phyloP scores from a whole-genome alignment of 2,888 invertebrate genomes.

The Coelogynopora nodosa region DNA sequence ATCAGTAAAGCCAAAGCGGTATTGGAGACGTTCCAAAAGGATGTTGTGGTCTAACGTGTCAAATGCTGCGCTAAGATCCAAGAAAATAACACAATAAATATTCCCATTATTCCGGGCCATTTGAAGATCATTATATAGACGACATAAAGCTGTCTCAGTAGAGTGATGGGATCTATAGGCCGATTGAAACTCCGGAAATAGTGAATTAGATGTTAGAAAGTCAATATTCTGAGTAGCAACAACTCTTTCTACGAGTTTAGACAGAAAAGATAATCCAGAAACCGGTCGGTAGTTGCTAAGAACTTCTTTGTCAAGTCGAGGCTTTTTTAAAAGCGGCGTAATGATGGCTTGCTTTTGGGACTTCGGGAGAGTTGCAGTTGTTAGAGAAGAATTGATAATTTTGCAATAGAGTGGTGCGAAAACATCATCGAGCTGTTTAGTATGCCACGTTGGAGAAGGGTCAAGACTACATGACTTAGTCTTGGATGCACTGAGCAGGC shows the following conservation, averaged over 20 bases:
- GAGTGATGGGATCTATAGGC: constrained; percentile 46
- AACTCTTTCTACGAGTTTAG: constrained; percentile 46
- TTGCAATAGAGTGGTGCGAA: constrained; percentile 23
- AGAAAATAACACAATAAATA: constrained; percentile 45
- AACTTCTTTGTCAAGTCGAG: constrained; percentile 44
- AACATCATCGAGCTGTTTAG: neutral
- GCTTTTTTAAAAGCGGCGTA: constrained; percentile 46
- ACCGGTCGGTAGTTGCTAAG: constrained; percentile 45
- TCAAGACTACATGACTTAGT: constrained; percentile 13
- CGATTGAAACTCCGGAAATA: constrained; percentile 43
- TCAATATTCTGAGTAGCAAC: neutral
- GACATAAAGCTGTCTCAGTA: constrained; percentile 45
- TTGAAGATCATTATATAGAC: constrained; percentile 46
- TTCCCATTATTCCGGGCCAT: constrained; percentile 47
- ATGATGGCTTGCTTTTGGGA: constrained; percentile 2
- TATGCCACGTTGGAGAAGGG: constrained; percentile 1
- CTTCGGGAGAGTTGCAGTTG: neutral
- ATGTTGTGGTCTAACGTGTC: constrained; percentile 48
- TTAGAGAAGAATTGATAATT: neutral
- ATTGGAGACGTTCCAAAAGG: constrained; percentile 40
- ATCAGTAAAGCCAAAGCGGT: constrained; percentile 42
- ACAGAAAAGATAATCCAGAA: constrained; percentile 42
- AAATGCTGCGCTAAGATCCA: constrained; percentile 48
- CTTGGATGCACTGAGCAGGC: neutral
- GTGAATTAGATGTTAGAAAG: neutral